Percentiles rank a stretch among this genome's conserved stretches.
These are phyloP conservation scores for Rhinogobius similis DNA, from an alignment of 2,113 vertebrate genomes.

Conservation along the genomic window DNA sequence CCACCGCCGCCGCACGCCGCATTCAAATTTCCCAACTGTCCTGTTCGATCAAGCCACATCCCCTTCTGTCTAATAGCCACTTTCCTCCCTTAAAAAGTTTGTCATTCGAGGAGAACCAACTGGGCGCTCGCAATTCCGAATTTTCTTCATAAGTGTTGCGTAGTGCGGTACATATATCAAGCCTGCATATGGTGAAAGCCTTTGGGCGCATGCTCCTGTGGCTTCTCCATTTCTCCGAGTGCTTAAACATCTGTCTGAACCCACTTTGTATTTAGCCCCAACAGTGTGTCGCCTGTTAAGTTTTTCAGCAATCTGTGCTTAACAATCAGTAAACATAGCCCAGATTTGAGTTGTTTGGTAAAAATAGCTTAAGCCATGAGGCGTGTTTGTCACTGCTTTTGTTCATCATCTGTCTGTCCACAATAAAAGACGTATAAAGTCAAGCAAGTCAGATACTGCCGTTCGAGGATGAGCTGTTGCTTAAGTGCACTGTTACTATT, in stretches of 20 bases:
- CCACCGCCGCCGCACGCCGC: too few relatives aligned
- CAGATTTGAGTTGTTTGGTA: conserved; percentile 11
- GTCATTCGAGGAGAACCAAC: conserved; percentile 26
- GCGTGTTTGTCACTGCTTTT: background rate
- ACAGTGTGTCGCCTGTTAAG: conserved; percentile 59
- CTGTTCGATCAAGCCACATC: conserved; percentile 64
- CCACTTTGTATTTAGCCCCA: conserved; percentile 62
- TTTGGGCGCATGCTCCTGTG: conserved; percentile 62
- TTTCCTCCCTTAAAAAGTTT: conserved; percentile 46
- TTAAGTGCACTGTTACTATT: background rate
- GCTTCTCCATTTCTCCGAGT: conserved; percentile 68
- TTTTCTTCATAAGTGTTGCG: conserved; percentile 51
- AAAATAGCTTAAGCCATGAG: conserved; percentile 14
- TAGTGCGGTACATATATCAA: conserved; percentile 48
- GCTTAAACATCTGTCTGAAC: conserved; percentile 73
- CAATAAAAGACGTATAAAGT: background rate
- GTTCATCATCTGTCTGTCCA: background rate
- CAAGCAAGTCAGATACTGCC: background rate
- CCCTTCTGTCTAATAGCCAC: conserved; percentile 61
- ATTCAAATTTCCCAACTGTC: conserved; percentile 80
- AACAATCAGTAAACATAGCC: conserved; percentile 50
- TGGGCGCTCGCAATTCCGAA: conserved; percentile 40
- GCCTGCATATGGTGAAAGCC: conserved; percentile 68
- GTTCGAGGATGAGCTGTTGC: background rate
- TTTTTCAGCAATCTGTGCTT: conserved; percentile 60